Evolutionary conservation across 2,797 vertebrate species (phyloP).

Genomic region (Chloroceryle inda): DNA sequence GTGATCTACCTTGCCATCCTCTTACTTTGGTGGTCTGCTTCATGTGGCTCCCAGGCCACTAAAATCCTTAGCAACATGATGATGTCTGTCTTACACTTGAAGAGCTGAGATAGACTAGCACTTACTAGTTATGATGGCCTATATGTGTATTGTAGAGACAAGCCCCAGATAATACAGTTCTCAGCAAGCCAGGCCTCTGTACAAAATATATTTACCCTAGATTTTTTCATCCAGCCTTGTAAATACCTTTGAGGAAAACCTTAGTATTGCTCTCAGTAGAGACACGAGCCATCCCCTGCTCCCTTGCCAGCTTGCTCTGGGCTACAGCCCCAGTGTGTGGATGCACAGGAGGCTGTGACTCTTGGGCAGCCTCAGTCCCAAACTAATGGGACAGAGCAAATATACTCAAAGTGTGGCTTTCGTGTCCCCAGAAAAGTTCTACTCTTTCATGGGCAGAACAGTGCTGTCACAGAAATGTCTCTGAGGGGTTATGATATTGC

Average conservation of each 20-base stretch:
- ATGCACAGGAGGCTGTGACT: not conserved
- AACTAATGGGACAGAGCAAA: not conserved
- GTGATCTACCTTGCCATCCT: not conserved
- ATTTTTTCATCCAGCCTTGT: not conserved
- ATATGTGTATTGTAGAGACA: not conserved
- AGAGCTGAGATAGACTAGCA: not conserved
- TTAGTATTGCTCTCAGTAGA: not conserved
- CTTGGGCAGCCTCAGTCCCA: not conserved
- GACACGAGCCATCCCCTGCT: not conserved
- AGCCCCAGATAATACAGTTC: not conserved
- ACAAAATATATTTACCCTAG: not conserved
- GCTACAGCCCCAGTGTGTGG: not conserved
- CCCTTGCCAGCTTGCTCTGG: not conserved
- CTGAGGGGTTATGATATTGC: not conserved
- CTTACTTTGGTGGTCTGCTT: not conserved
- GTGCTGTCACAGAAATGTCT: not conserved
- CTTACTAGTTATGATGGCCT: not conserved
- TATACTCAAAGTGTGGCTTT: fast-evolving
- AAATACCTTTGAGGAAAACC: not conserved
- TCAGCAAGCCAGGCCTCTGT: not conserved
- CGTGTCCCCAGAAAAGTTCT: not conserved
- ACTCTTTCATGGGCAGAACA: not conserved
- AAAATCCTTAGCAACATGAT: fast-evolving
- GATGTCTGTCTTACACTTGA: not conserved
- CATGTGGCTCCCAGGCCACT: not conserved